Evolutionary conservation across 2,797 vertebrate genomes (phyloP), one percentile per base, ranked within the genome.

Genomic region (Spondyliosoma cantharus): DNA sequence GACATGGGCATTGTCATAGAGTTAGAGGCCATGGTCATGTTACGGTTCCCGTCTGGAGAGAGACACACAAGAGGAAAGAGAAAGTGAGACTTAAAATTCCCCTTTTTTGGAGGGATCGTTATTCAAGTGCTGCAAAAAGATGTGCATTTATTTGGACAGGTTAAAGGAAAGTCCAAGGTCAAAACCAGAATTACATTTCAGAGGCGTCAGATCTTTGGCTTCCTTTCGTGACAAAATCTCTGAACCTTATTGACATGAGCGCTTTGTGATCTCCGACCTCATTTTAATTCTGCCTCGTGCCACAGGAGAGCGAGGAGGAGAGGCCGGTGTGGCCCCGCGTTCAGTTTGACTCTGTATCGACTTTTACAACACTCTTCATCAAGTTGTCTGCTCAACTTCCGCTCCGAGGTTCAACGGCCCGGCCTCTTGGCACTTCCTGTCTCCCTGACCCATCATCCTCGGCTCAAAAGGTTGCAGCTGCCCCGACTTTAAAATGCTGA

Each of bases 1-100:
- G 96, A 96, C 91, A 96, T 94, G 78, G 95, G 94, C 90, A 96
- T 93, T 19, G 92, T 94, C 95, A 95, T 94, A 54, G 90, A 92
- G 89, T 91, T 89, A 46, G 95, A 94, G 70, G 96, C 95, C 48
- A 95, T 92, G 82, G 86, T 94, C 84, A 96, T 92, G 93, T 91
- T 95, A 83, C 90, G 86, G 68, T 91, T 93, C 74, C 87, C 91
- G 84, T 96, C 96, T 96, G 91, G 63, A 78, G 79, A 90, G 78
- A 92, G 76, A 71, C 43, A 84, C 81, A 76, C 62, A 71, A 57
- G 43, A 67, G 17, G 29, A 70, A 29, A 42, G 24, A 59, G 19
- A 22, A 2, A 75, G 42, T 2, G 24, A 27, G 3, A 25, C 29
- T 76, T 66, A 50, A 49, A 65, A 62, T 71, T 66, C n/a, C 24